Conservation (phyloP, 2,888 invertebrate genomes). For the Thalpophila matura region DNA sequence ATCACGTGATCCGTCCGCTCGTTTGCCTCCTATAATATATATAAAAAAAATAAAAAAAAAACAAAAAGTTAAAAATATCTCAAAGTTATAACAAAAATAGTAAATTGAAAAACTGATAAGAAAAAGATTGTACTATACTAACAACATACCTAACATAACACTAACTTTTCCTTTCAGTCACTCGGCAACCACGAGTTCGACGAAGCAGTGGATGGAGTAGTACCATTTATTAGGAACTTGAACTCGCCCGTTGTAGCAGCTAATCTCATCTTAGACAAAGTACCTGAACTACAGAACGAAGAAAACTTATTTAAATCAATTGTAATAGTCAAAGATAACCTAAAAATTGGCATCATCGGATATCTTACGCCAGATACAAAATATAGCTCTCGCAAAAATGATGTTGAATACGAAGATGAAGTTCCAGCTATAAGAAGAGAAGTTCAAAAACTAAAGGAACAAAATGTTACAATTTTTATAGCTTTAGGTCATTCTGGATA, state of each 20-base stretch:
- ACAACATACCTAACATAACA: slow-evolving; percentile 50
- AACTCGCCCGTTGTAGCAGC: slow-evolving; percentile 94
- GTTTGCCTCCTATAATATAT: too few species aligned
- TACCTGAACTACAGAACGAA: slow-evolving; percentile 90
- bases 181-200: slow-evolving; percentile 99
- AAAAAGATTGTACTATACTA: too few species aligned
- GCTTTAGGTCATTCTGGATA: slow-evolving; percentile 98
- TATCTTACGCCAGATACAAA: slow-evolving; percentile 94
- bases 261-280: slow-evolving; percentile 93
- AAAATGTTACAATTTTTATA: slow-evolving; percentile 95
- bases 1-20: too few species aligned
- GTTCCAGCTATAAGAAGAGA: slow-evolving; percentile 92
- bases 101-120: too few species aligned
- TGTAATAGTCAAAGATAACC: slow-evolving; percentile 91
- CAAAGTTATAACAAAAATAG: too few species aligned
- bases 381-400: slow-evolving; percentile 88
- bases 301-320: slow-evolving; percentile 92
- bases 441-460: slow-evolving; percentile 90
- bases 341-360: slow-evolving; percentile 87
- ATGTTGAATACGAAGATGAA: slow-evolving; percentile 93
- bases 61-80: too few species aligned
- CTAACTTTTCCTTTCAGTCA: slow-evolving; percentile 90
- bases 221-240: slow-evolving; percentile 93
- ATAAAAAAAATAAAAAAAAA: too few species aligned
- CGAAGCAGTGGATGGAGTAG: slow-evolving; percentile 93